Conservation (phyloP, 2,888 invertebrate species). For the Trissonchulus sp. region DNA sequence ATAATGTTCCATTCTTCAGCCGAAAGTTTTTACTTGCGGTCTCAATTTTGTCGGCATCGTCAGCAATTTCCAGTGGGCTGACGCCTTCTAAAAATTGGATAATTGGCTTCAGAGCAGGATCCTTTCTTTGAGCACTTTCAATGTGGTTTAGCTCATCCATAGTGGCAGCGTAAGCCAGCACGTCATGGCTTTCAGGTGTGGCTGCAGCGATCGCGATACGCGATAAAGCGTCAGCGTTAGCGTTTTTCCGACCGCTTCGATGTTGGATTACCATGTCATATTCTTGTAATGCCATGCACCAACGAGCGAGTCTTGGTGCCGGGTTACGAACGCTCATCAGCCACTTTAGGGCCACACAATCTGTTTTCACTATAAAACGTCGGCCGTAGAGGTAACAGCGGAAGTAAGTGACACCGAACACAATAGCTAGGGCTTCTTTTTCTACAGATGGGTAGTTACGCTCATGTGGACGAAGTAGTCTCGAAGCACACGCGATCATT, state of each 20-base stretch:
- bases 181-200: too few species aligned
- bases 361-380: conserved; percentile 48
- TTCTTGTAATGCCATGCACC: conserved; percentile 53
- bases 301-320: conserved; percentile 54
- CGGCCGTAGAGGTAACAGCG: conserved; percentile 52
- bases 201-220: conserved; percentile 38
- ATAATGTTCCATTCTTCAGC: too few species aligned
- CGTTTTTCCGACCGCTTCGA: conserved; percentile 50
- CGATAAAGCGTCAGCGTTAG: conserved; percentile 52
- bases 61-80: too few species aligned
- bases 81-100: too few species aligned
- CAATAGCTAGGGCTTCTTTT: conserved; percentile 48
- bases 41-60: too few species aligned
- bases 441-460: conserved; percentile 53
- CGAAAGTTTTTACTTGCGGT: too few species aligned
- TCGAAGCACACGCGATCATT: conserved; percentile 39
- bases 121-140: too few species aligned
- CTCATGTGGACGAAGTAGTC: conserved; percentile 43
- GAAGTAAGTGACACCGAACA: conserved; percentile 51
- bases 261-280: conserved; percentile 51
- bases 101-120: too few species aligned
- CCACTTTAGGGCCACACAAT: conserved; percentile 57
- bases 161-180: too few species aligned
- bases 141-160: too few species aligned
- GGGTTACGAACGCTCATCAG: conserved; percentile 53